These are phyloP conservation scores for Lamprologus ornatipinnis DNA, from an alignment of 2,113 vertebrate species.

Conservation along the genomic window DNA sequence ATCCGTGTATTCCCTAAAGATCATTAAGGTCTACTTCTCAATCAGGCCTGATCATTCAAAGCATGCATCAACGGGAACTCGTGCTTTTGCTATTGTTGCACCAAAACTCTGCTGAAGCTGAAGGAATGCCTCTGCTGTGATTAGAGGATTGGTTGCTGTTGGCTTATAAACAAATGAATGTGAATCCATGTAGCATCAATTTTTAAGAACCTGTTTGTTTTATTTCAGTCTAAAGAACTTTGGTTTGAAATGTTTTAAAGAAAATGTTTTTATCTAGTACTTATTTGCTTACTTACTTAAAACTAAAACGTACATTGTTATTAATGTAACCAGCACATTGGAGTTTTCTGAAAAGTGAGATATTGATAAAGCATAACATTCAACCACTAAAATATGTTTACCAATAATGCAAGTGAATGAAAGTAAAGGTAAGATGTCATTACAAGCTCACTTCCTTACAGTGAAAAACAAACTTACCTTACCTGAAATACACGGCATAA, in stretches of 20 bases:
- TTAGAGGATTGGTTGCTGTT: background rate
- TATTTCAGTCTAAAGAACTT: background rate
- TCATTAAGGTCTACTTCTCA: background rate
- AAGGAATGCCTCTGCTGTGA: background rate
- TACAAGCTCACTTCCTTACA: background rate
- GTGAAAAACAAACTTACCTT: background rate
- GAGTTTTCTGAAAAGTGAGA: background rate
- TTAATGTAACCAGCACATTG: background rate
- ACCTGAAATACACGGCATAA: fast-evolving
- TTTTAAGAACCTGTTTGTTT: background rate
- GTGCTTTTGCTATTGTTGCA: fast-evolving
- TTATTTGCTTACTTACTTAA: background rate
- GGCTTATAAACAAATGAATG: background rate
- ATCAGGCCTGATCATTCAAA: background rate
- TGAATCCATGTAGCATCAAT: fast-evolving
- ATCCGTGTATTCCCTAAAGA: background rate
- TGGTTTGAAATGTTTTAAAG: background rate
- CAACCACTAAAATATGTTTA: background rate
- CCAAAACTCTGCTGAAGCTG: background rate
- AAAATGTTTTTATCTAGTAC: fast-evolving
- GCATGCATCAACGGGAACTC: background rate
- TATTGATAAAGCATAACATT: background rate
- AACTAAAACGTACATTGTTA: background rate
- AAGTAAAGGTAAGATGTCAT: background rate
- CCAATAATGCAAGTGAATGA: background rate